Percentiles rank a stretch among this genome's conserved stretches.
phyloP scores from a whole-genome alignment of 35 echinoderm and acorn worm species.

The Apostichopus parvimensis region DNA sequence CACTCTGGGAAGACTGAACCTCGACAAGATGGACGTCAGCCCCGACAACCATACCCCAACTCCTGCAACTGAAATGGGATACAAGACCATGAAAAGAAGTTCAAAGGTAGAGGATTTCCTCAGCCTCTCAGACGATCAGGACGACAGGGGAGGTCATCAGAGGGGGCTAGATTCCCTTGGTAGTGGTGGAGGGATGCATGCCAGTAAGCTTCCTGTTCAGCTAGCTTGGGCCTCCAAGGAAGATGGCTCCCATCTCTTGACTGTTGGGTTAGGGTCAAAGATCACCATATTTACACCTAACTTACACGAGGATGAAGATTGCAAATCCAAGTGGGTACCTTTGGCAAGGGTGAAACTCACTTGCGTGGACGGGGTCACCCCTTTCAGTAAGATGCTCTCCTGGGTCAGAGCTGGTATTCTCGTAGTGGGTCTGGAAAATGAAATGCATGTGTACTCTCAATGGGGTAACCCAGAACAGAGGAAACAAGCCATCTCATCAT shows the following conservation, averaged over 20 bases:
- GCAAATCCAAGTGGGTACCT: conserved; percentile 72
- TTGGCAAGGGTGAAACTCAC: conserved; percentile 71
- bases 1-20: conserved; percentile 66
- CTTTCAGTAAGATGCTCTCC: conserved; percentile 92
- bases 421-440: conserved; percentile 90
- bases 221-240: conserved; percentile 96
- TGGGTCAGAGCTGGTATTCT: conserved; percentile 97
- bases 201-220: conserved; percentile 70
- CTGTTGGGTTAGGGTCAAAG: conserved; percentile 82
- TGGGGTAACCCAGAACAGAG: conserved; percentile 59
- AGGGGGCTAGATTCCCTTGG: background rate
- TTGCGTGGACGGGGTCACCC: conserved; percentile 82
- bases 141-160: conserved; percentile 17
- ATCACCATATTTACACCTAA: conserved; percentile 80
- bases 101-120: conserved; percentile 96
- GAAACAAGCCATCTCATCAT: background rate
- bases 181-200: background rate
- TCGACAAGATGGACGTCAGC: conserved; percentile 54
- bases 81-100: conserved; percentile 96
- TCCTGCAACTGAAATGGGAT: conserved; percentile 65
- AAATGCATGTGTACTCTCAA: conserved; percentile 98
- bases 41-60: conserved; percentile 37
- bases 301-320: conserved; percentile 60
- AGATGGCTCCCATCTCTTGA: conserved; percentile 92
- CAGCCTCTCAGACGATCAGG: conserved; percentile 42